Base-by-base conservation (phyloP, 2,797 vertebrate genomes). In the Aselliscus stoliczkanus region DNA sequence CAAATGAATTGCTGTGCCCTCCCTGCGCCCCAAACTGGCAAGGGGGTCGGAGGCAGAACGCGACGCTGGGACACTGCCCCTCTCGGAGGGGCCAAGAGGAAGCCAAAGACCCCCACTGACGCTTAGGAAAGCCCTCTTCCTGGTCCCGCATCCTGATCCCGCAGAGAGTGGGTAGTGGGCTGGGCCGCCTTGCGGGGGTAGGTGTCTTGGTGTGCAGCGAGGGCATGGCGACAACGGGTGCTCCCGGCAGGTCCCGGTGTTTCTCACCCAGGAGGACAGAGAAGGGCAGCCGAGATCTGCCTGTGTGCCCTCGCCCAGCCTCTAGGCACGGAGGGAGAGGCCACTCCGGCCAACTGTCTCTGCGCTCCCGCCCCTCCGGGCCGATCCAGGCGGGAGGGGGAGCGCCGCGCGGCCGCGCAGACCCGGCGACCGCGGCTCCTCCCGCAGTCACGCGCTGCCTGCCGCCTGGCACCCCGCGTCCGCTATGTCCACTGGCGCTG, bases 321-420 rank as follows among this genome's bases (percentile, higher is more conserved):
- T 75, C 50, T 44, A 42, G 4, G 92, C 90, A 95, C 92, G 95
- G 94, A 95, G 92, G 95, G 92, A 96, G 95, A 97, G 95, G 96
- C 92, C 42, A 92, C 79, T 50, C 37, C 0, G 62, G 82, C 80
- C 92, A 89, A 25, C 82, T 90, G 67, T 81, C 31, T 34, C 87
- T 94, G 94, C 82, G 81, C 96, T 70, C 88, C 56, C 56, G 83
- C 60, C 88, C 0, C 96, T 93, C 72, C 83, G 15, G 65, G 67
- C 73, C 52, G 69, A 82, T 73, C 47, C 7, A 4, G 4, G 50
- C 42, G 1, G 3, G 31, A n/a, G 10, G n/a, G 39, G 11, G 60
- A 64, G 72, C 31, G 8, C 75, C 0, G 73, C 29, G 52, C 37
- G 1, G 25, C n/a, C 1, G 12, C 39, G 7, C 93, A 42, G 52